Base-by-base conservation (phyloP, 2,797 vertebrate species). In the Gymnothorax javanicus region DNA sequence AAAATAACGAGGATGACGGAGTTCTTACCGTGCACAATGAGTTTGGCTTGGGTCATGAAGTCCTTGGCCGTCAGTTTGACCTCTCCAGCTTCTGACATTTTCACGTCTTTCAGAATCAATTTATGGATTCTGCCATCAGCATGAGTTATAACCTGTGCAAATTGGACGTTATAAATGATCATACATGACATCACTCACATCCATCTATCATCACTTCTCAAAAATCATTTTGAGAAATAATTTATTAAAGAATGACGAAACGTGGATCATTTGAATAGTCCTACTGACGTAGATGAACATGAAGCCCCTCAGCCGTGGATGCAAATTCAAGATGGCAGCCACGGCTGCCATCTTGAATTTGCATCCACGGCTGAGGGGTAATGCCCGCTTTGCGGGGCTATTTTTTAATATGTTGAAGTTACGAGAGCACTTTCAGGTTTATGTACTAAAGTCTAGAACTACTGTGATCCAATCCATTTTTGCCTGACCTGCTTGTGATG, bases 11-110 rank as follows among this genome's bases (percentile, higher is more conserved):
- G 12, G 13, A 89, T 56, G 17, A 62, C 23, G 56, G 25, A 59
- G 12, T 27, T 86, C 89, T 93, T 94, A 99, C 99, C 99, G 96
- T 94, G 97, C 77, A 99, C 97, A 60, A 94, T 95, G 89, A 99
- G 97, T 71, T 93, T 97, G 91, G 97, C 98, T 88, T 98, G 96
- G 0, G 97, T 97, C 93, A 96, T 96, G 94, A 99, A 99, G 92
- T 99, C 97, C 90, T 98, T 99, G 89, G 97, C 96, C 52, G 93
- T 95, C 87, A 99, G 94, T 89, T 96, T 97, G 59, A 99, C 94
- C 89, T 97, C 97, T 88, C 98, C 99, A 0, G 98, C 98, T 93
- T 99, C 98, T 69, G 94, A 94, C 89, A 99, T 92, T 89, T 97
- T 96, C 50, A 99, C 97, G 0, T 99, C 94, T 90, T 98, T 95